These are phyloP conservation scores for Pygoscelis antarcticus DNA, from an alignment of 2,113 vertebrate species.

Conservation along the genomic window DNA sequence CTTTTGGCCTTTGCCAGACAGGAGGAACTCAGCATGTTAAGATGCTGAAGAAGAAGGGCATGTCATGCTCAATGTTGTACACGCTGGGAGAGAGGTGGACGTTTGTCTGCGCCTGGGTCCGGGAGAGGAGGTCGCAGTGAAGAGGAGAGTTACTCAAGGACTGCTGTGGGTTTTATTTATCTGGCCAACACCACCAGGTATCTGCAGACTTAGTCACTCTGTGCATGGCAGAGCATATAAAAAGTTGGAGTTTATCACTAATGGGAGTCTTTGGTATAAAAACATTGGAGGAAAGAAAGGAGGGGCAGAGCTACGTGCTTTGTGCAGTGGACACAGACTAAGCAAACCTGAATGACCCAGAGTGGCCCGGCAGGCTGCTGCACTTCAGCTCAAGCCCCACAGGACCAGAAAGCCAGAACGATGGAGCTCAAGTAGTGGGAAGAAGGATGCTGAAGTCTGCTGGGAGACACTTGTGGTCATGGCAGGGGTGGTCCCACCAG, in stretches of 20 bases:
- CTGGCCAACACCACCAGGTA: background rate
- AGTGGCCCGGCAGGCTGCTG: background rate
- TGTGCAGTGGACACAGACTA: background rate
- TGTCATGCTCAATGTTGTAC: rapidly evolving
- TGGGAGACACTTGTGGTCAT: background rate
- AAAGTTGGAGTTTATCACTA: background rate
- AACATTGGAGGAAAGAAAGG: background rate
- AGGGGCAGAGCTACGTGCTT: background rate
- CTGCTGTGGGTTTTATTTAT: background rate
- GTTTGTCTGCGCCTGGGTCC: background rate
- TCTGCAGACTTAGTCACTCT: background rate
- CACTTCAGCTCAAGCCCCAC: background rate
- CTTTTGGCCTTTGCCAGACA: background rate
- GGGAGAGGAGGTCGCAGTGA: background rate
- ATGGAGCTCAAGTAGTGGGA: background rate
- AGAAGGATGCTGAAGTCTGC: background rate
- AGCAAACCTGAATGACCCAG: background rate
- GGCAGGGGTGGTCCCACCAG: background rate
- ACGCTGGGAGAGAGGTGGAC: background rate
- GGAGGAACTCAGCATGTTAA: background rate
- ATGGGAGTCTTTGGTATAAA: background rate
- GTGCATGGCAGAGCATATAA: background rate
- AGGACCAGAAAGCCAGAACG: background rate
- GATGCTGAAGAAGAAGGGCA: background rate
- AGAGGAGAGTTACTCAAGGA: background rate